phyloP scores from a whole-genome alignment of 2,797 vertebrate genomes.

The Yasuhikotakia modesta region DNA sequence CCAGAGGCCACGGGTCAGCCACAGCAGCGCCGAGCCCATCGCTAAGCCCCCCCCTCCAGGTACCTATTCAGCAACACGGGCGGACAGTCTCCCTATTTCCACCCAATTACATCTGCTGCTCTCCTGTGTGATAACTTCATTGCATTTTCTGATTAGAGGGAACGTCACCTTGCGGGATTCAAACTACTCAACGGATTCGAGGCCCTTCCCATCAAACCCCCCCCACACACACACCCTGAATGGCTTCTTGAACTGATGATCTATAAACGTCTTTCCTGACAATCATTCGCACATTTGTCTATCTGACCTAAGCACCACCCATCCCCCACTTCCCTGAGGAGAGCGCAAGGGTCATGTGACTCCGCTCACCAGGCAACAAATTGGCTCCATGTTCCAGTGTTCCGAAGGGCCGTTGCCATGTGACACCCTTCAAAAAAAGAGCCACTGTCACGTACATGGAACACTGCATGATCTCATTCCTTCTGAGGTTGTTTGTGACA shows the following conservation, averaged over 20 bases:
- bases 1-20: constrained; percentile 38
- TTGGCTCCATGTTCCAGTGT: constrained; percentile 51
- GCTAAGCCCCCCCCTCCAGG: background rate
- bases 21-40: constrained; percentile 7
- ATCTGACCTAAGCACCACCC: constrained; percentile 63
- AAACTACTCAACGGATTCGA: constrained; percentile 31
- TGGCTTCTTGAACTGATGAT: constrained; percentile 8
- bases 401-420: constrained; percentile 43
- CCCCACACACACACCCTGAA: constrained; percentile 26
- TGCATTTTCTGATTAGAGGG: constrained; percentile 44
- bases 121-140: constrained; percentile 69
- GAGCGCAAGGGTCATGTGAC: constrained; percentile 63
- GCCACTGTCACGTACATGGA: constrained; percentile 20
- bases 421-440: constrained; percentile 37
- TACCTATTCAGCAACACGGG: constrained; percentile 45
- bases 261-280: constrained; percentile 45
- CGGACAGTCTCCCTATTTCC: constrained; percentile 66
- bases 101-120: constrained; percentile 62
- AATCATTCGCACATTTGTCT: constrained; percentile 70
- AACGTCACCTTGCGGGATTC: constrained; percentile 28
- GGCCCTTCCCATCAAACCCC: background rate
- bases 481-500: constrained; percentile 37
- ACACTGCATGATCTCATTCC: constrained; percentile 39
- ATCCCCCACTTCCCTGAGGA: constrained; percentile 59
- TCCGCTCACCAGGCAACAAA: constrained; percentile 68